Evolutionary conservation across 2,888 invertebrate species (phyloP), one percentile per base, ranked within the genome.

Genomic region (Clusia tigrina): DNA sequence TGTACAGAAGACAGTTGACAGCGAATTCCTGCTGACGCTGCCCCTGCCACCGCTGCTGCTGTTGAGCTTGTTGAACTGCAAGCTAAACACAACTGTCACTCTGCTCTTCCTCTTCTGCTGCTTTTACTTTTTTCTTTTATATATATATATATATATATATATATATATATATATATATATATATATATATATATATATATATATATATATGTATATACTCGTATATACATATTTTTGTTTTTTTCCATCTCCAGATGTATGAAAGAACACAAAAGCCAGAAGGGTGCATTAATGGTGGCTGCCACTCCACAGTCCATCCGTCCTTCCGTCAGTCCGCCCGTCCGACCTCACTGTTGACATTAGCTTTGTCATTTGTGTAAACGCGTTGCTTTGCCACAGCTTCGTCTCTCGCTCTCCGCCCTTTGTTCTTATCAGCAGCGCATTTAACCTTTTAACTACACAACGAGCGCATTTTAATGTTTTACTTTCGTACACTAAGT

Each of bases 271-370:
- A 57, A 54, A 17, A 42, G 42, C n/a, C 42, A 54, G 38, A 58
- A 60, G 64, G 60, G 66, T 68, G 64, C 68, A 46, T 66, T 67
- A 67, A 66, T 67, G 67, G n/a, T n/a, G n/a, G n/a, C n/a, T n/a
- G n/a, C n/a, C n/a, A n/a, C n/a, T n/a, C n/a, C n/a, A n/a, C n/a
- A n/a, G n/a, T n/a, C n/a, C n/a, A n/a, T n/a, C n/a, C n/a, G n/a
- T n/a, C n/a, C n/a, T n/a, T n/a, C n/a, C n/a, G n/a, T n/a, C n/a
- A n/a, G n/a, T n/a, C n/a, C n/a, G n/a, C n/a, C n/a, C n/a, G n/a
- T n/a, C 67, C 68, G 63, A 58, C 58, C 65, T 66, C 65, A 67
- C 66, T 65, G 67, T 68, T 69, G 68, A 67, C 68, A 68, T 68
- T 66, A 63, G 62, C 67, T 61, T 68, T 42, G 42, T 42, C 6